These are phyloP conservation scores for Perdita meconis DNA, from an alignment of 2,888 invertebrate genomes.

Conservation along the genomic window DNA sequence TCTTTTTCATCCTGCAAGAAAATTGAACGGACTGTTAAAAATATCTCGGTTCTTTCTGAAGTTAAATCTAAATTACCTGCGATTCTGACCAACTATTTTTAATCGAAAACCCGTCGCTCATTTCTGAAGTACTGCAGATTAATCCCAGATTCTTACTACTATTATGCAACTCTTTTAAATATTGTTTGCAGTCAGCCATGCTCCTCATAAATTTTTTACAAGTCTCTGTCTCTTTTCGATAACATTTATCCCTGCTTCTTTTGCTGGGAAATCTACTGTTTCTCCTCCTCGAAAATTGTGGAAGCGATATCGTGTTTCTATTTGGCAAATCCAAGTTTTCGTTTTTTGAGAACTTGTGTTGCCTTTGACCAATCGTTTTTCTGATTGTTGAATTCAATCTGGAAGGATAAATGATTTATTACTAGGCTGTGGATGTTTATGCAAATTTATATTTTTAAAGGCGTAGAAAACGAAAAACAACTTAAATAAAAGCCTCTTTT, in stretches of 20 bases:
- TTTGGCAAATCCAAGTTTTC: constrained; percentile 50
- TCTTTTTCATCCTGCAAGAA: constrained; percentile 21
- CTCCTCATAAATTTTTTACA: constrained; percentile 57
- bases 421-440: too few relatives aligned
- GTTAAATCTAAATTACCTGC: constrained; percentile 52
- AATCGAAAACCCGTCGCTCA: constrained; percentile 30
- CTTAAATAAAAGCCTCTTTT: too few relatives aligned
- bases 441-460: too few relatives aligned
- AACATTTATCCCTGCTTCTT: background rate
- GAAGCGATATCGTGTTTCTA: constrained; percentile 21
- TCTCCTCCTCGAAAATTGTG: constrained; percentile 9
- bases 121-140: constrained; percentile 49
- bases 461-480: too few relatives aligned
- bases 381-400: constrained; percentile 30
- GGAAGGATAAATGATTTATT: background rate
- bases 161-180: constrained; percentile 54
- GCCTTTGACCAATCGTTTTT: constrained; percentile 21
- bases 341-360: constrained; percentile 42
- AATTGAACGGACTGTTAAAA: background rate
- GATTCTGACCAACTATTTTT: constrained; percentile 27
- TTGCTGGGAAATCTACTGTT: constrained; percentile 11
- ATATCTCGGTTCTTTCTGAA: too few relatives aligned
- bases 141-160: constrained; percentile 58
- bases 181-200: constrained; percentile 63
- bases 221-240: background rate